These are phyloP conservation scores for Encarsia formosa DNA, from an alignment of 2,888 invertebrate species.

Conservation along the genomic window DNA sequence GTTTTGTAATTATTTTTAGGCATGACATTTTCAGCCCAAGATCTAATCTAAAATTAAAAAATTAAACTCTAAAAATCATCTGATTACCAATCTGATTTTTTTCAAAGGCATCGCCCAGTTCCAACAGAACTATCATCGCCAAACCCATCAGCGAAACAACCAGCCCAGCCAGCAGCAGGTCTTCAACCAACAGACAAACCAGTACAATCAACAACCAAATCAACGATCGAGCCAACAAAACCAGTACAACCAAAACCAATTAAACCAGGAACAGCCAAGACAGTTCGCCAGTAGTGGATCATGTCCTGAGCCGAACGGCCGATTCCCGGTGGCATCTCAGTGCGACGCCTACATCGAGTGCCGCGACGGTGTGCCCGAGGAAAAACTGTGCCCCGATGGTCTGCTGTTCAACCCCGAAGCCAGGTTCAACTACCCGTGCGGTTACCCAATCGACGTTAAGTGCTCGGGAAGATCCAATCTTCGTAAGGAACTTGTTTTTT, in stretches of 20 bases:
- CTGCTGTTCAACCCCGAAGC: constrained; percentile 71
- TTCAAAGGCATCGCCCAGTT: not conserved
- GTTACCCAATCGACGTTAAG: constrained; percentile 78
- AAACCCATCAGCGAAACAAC: not conserved
- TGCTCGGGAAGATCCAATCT: constrained; percentile 66
- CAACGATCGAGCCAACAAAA: not conserved
- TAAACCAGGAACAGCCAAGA: not conserved
- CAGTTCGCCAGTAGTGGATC: constrained; percentile 16
- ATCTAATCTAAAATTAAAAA: not conserved
- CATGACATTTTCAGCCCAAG: too few relatives aligned
- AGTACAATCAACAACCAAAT: not conserved
- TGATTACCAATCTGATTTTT: not conserved
- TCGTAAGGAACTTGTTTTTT: too few relatives aligned
- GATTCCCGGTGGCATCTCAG: constrained; percentile 64
- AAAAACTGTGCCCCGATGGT: constrained; percentile 65
- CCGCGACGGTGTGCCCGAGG: constrained; percentile 68
- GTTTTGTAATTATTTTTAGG: too few relatives aligned
- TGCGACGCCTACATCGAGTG: constrained; percentile 75
- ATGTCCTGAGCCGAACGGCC: constrained; percentile 68
- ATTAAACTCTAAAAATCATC: not conserved
- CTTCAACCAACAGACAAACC: not conserved
- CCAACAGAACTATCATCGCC: not conserved
- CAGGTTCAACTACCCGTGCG: constrained; percentile 71
- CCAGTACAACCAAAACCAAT: not conserved
- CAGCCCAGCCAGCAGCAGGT: not conserved